These are phyloP conservation scores for Plodia interpunctella DNA, from an alignment of 1,140 invertebrate genomes.

Conservation along the genomic window DNA sequence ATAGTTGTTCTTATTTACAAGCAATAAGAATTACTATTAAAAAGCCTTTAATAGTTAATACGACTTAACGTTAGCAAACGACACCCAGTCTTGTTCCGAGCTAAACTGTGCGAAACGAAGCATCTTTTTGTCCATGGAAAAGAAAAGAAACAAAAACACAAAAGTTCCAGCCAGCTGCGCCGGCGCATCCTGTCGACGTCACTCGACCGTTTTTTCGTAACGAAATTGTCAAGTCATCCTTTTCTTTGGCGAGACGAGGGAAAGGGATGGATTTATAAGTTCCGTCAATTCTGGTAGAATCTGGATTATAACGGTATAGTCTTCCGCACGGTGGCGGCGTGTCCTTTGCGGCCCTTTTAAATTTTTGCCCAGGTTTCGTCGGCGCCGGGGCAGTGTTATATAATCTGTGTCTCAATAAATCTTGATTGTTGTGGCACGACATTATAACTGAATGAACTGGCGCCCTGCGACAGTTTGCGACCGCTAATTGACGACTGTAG, in stretches of 20 bases:
- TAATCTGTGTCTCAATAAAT: conserved; percentile 41
- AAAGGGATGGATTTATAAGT: conserved; percentile 42
- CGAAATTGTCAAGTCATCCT: conserved; percentile 27
- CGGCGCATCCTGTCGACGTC: conserved; percentile 68
- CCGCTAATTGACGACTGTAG: neutral
- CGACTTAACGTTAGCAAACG: no score
- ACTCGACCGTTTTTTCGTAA: conserved; percentile 58
- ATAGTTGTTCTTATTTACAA: no score
- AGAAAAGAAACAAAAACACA: conserved; percentile 60
- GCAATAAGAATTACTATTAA: no score
- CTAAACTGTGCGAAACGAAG: conserved; percentile 69
- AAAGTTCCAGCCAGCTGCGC: conserved; percentile 73
- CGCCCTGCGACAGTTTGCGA: neutral
- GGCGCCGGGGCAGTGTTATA: conserved; percentile 22
- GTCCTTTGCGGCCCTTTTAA: conserved; percentile 45
- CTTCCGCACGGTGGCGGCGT: conserved; percentile 56
- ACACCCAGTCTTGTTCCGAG: conserved; percentile 55
- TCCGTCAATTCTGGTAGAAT: conserved; percentile 26
- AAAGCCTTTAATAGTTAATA: no score
- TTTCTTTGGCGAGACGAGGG: conserved; percentile 12
- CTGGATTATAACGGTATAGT: conserved; percentile 64
- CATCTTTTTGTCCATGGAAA: conserved; percentile 57
- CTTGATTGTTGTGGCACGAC: conserved; percentile 51
- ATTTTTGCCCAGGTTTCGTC: conserved; percentile 46
- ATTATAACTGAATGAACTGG: neutral